Evolutionary conservation across 2,888 invertebrate species (phyloP), one percentile per base, ranked within the genome.

Genomic region (Mellilla xanthometata): DNA sequence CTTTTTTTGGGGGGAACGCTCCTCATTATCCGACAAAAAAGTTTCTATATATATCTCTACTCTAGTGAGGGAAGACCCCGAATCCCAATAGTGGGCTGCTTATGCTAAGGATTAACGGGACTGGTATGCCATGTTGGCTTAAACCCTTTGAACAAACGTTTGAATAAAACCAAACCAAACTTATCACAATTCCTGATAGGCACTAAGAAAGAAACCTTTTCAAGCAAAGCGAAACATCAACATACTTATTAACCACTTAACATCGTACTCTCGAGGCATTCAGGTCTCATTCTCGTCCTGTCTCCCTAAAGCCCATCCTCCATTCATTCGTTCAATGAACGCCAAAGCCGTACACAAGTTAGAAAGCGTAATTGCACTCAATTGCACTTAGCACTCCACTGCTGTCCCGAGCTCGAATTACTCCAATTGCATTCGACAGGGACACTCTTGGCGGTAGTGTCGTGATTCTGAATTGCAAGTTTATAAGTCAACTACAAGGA

Each of bases 21-120:
- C 41, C 52, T 55, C 55, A 58, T 58, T 58, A 58, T 52, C 52
- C 34, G 22, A 39, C 34, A 39, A 54, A 57, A 56, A 53, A 43
- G 49, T 57, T 42, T 35, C 33, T n/a, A n/a, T n/a, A n/a, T n/a
- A n/a, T n/a, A n/a, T n/a, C n/a, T n/a, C n/a, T n/a, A n/a, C n/a
- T n/a, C n/a, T n/a, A n/a, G n/a, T n/a, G n/a, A n/a, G n/a, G n/a
- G n/a, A n/a, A n/a, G n/a, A n/a, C n/a, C n/a, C n/a, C n/a, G n/a
- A n/a, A n/a, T n/a, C n/a, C n/a, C n/a, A n/a, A n/a, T n/a, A n/a
- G n/a, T n/a, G n/a, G n/a, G n/a, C n/a, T n/a, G n/a, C n/a, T n/a
- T n/a, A n/a, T n/a, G n/a, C n/a, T n/a, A n/a, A n/a, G n/a, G n/a
- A n/a, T n/a, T n/a, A n/a, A n/a, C n/a, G n/a, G n/a, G n/a, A n/a